These are phyloP conservation scores for Heteropelma amictum DNA, from an alignment of 2,888 invertebrate genomes.

Conservation along the genomic window DNA sequence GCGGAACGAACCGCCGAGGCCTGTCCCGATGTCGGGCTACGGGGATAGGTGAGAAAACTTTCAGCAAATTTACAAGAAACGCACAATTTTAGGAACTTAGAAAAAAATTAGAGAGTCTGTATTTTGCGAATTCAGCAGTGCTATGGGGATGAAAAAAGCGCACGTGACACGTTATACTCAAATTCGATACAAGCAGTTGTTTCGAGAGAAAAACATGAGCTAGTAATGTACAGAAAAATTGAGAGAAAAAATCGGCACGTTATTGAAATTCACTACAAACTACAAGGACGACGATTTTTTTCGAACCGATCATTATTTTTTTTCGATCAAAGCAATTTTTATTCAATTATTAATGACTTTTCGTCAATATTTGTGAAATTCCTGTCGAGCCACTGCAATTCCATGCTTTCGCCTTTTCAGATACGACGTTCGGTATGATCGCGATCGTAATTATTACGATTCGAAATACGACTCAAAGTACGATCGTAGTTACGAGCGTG, in stretches of 20 bases:
- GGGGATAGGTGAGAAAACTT: slow-evolving; percentile 62
- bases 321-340: not conserved
- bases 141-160: too few relatives aligned
- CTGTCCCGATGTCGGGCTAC: slow-evolving; percentile 55
- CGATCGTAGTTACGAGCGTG: slow-evolving; percentile 66
- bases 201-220: too few relatives aligned
- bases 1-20: slow-evolving; percentile 62
- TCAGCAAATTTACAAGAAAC: not conserved
- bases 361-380: not conserved
- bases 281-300: too few relatives aligned
- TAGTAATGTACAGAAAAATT: too few relatives aligned
- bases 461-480: slow-evolving; percentile 56
- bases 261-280: too few relatives aligned
- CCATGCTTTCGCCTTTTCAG: slow-evolving; percentile 50
- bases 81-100: too few relatives aligned
- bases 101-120: too few relatives aligned
- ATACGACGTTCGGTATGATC: slow-evolving; percentile 62
- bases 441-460: slow-evolving; percentile 65
- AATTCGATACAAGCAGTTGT: too few relatives aligned
- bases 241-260: too few relatives aligned
- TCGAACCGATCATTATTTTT: too few relatives aligned
- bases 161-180: too few relatives aligned
- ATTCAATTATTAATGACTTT: not conserved
- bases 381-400: not conserved
- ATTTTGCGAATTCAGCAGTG: too few relatives aligned